A percentile compares a stretch with the other conserved stretches of the same genome.
Evolutionary conservation across 2,888 invertebrate genomes (phyloP).

Genomic region (Rhopalosiphum nymphaeae): DNA sequence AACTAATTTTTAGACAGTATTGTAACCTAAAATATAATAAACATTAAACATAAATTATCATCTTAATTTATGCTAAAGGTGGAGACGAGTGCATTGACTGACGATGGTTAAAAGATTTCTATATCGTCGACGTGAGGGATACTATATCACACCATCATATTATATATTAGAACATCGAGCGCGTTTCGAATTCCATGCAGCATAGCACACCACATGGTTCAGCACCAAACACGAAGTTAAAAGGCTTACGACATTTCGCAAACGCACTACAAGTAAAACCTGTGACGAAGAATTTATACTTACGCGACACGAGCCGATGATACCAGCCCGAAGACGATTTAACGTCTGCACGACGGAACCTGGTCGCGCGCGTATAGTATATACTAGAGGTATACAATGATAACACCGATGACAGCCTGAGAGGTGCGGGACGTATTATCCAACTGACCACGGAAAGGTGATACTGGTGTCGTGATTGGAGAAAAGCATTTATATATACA

Average conservation of each 20-base stretch:
- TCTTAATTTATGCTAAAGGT: too few relatives aligned
- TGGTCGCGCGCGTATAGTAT: neutral
- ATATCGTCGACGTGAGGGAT: too few relatives aligned
- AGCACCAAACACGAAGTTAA: neutral
- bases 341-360: slow-evolving; percentile 32
- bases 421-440: slow-evolving; percentile 10
- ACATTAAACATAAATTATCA: too few relatives aligned
- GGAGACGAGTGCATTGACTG: too few relatives aligned
- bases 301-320: slow-evolving; percentile 6
- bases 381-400: neutral
- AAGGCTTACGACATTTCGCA: neutral
- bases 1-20: neutral
- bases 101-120: too few relatives aligned
- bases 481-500: slow-evolving; percentile 27
- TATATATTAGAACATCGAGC: too few relatives aligned
- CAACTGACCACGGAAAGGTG: slow-evolving; percentile 41
- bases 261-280: neutral
- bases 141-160: too few relatives aligned
- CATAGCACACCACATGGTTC: neutral
- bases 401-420: neutral
- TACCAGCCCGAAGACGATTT: neutral
- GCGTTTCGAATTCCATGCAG: neutral
- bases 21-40: neutral
- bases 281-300: neutral
- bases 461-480: slow-evolving; percentile 61